phyloP scores from a whole-genome alignment of 2,113 vertebrate genomes.

The Sceloporus tristichus region DNA sequence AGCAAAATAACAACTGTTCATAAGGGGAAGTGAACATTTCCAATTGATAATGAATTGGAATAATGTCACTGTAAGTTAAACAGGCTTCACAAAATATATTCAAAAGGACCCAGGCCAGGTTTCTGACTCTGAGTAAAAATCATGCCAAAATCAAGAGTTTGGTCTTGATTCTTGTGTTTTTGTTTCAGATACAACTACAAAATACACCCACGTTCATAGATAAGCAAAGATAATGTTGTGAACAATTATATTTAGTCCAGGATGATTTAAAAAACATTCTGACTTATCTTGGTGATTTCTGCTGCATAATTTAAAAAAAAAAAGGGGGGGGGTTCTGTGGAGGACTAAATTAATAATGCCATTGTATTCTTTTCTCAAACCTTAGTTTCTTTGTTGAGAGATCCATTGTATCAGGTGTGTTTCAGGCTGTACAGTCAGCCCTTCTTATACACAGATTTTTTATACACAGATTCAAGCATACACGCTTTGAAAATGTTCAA shows the following conservation, averaged over 20 bases:
- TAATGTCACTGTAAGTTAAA: background rate
- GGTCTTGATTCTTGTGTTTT: background rate
- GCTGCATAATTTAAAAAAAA: background rate
- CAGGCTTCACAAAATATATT: background rate
- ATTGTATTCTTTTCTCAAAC: background rate
- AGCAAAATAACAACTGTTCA: background rate
- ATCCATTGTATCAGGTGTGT: background rate
- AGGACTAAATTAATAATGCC: background rate
- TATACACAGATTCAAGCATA: no score
- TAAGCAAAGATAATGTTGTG: background rate
- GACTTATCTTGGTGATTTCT: background rate
- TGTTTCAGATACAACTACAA: background rate
- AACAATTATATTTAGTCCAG: background rate
- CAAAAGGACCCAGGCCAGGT: background rate
- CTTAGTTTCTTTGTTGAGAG: background rate
- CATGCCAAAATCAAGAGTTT: background rate
- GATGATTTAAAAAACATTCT: background rate
- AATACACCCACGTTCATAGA: background rate
- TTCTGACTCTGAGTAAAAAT: slow-evolving; percentile 24
- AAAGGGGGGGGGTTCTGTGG: no score
- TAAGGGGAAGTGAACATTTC: background rate
- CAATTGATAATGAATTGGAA: no score
- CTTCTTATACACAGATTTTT: no score
- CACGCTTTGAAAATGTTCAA: no score
- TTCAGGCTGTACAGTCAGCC: background rate